These are phyloP conservation scores for Leuctra nigra DNA, from an alignment of 2,888 invertebrate species.

Conservation along the genomic window DNA sequence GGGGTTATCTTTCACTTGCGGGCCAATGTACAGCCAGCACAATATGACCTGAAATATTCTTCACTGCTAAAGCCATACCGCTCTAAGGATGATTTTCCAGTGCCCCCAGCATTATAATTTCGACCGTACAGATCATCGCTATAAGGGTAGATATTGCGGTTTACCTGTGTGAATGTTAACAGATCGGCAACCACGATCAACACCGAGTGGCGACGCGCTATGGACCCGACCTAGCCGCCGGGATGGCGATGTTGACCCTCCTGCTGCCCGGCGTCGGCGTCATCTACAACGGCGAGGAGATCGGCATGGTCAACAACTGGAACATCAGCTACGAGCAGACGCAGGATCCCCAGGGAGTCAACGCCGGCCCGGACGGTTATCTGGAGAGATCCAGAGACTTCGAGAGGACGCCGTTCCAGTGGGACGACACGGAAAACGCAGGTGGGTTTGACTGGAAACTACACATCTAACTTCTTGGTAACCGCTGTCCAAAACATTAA, in stretches of 20 bases:
- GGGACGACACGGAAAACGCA: conserved; percentile 29
- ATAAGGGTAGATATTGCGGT: no score
- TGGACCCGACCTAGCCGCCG: conserved; percentile 52
- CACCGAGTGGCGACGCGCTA: conserved; percentile 56
- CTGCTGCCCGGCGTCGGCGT: conserved; percentile 69
- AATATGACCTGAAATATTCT: no score
- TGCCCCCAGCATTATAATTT: no score
- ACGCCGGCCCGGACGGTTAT: conserved; percentile 14
- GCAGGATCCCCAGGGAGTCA: conserved; percentile 55
- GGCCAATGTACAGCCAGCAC: no score
- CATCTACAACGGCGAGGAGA: conserved; percentile 81
- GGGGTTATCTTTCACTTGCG: no score
- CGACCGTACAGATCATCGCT: no score
- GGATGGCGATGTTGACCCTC: conserved; percentile 60
- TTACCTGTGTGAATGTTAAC: no score
- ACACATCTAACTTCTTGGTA: neutral
- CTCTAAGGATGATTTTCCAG: no score
- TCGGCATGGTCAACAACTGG: conserved; percentile 62
- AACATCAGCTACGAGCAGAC: conserved; percentile 54
- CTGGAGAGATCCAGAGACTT: conserved; percentile 30
- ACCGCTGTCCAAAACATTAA: no score
- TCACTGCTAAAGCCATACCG: no score
- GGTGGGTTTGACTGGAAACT: no score
- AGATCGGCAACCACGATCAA: conserved; percentile 63
- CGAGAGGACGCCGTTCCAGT: conserved; percentile 36